These are phyloP conservation scores for Hymenochirus boettgeri DNA, from an alignment of 2,113 vertebrate species.

Conservation along the genomic window DNA sequence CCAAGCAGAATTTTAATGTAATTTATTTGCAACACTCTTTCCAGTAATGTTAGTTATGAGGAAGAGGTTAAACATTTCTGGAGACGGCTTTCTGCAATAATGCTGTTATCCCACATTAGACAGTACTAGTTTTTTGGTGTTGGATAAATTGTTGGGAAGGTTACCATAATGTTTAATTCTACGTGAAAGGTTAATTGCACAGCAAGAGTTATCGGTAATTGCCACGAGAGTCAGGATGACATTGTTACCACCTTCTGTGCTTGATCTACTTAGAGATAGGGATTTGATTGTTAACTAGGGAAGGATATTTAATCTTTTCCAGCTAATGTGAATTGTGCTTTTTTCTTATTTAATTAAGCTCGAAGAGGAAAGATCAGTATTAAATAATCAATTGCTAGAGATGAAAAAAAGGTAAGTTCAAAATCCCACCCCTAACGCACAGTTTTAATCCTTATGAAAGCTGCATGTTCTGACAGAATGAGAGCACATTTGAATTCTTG, in stretches of 20 bases:
- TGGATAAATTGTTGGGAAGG: too few relatives aligned
- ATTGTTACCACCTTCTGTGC: not conserved
- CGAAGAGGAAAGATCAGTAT: conserved; percentile 80
- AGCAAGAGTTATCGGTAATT: not conserved
- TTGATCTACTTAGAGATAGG: not conserved
- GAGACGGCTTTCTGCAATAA: too few relatives aligned
- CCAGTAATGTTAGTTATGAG: too few relatives aligned
- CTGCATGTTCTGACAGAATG: conserved; percentile 17
- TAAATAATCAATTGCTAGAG: conserved; percentile 86
- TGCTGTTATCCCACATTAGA: too few relatives aligned
- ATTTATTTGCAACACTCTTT: too few relatives aligned
- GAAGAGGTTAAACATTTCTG: too few relatives aligned
- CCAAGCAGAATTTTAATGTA: too few relatives aligned
- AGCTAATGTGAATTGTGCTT: conserved; percentile 31
- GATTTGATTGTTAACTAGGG: too few relatives aligned
- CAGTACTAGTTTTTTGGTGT: too few relatives aligned
- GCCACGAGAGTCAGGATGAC: not conserved
- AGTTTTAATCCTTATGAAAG: not conserved
- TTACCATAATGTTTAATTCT: too few relatives aligned
- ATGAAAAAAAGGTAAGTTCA: conserved; percentile 85
- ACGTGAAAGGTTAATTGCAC: conserved; percentile 11
- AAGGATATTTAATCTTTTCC: too few relatives aligned
- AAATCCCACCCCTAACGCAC: too few relatives aligned
- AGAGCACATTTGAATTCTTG: conserved; percentile 3
- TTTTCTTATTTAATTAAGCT: conserved; percentile 61